phyloP scores from a whole-genome alignment of 2,113 vertebrate species.

The Gallinago paraguaiae region DNA sequence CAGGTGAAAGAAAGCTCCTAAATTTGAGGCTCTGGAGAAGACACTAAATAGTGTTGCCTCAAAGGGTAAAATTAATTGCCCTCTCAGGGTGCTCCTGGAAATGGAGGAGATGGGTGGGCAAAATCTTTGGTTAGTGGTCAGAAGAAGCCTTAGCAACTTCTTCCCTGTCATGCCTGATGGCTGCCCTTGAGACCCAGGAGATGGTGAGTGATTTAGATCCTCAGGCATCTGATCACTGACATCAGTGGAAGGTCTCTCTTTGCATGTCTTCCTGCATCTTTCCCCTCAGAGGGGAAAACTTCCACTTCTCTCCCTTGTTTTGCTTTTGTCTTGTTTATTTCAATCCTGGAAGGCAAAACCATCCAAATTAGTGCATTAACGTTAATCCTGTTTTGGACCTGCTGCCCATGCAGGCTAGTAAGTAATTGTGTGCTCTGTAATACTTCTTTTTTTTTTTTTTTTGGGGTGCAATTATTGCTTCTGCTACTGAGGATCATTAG shows the following conservation, averaged over 20 bases:
- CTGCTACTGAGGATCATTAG: neutral
- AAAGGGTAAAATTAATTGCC: neutral
- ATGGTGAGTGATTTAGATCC: neutral
- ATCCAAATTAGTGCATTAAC: neutral
- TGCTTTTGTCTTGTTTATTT: neutral
- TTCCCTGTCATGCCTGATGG: neutral
- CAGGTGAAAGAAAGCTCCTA: neutral
- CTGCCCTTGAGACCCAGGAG: neutral
- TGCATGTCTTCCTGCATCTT: rapidly evolving
- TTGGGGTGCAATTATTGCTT: neutral
- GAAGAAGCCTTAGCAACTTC: neutral
- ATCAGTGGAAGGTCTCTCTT: neutral
- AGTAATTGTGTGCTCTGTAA: neutral
- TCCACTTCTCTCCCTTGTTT: neutral
- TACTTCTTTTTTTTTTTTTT: neutral
- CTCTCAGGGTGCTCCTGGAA: neutral
- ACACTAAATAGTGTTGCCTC: neutral
- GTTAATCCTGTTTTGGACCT: neutral
- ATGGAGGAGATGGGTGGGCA: neutral
- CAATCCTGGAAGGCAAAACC: neutral
- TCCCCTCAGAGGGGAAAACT: neutral
- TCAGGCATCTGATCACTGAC: neutral
- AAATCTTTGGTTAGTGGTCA: neutral
- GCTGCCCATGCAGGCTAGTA: neutral
- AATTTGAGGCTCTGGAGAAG: neutral